Percentiles rank a stretch among this genome's conserved stretches.
phyloP scores from a whole-genome alignment of 2,797 vertebrate genomes.

The Hephaestus fuliginosus region DNA sequence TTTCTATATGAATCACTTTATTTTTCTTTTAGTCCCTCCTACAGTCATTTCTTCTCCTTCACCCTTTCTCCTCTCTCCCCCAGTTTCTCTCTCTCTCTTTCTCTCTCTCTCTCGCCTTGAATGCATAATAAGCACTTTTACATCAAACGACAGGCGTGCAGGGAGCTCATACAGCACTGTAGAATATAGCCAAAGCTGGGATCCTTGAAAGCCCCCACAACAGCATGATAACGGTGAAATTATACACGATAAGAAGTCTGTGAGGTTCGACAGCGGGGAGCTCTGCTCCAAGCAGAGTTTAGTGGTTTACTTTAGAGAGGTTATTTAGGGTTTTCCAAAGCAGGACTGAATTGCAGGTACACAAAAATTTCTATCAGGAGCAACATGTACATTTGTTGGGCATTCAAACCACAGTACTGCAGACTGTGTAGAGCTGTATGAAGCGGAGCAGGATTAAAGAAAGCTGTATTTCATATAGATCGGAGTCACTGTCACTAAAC shows the following conservation, averaged over 20 bases:
- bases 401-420: conserved; percentile 3
- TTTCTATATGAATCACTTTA: conserved; percentile 13
- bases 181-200: conserved; percentile 32
- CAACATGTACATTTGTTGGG: not conserved
- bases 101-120: not conserved
- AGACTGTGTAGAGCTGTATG: not conserved
- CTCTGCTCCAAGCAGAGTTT: conserved; percentile 11
- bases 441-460: conserved; percentile 1
- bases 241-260: conserved; percentile 3
- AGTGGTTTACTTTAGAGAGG: conserved; percentile 23
- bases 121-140: conserved; percentile 48
- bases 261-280: conserved; percentile 4
- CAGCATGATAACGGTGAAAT: conserved; percentile 33
- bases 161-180: conserved; percentile 39
- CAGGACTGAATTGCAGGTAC: conserved; percentile 10
- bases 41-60: not conserved
- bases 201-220: conserved; percentile 50
- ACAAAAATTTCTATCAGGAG: conserved; percentile 17
- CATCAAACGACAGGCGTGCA: conserved; percentile 47
- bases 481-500: not conserved
- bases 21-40: conserved; percentile 1
- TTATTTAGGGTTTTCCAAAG: conserved; percentile 40
- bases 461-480: not conserved
- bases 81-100: not conserved
- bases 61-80: not conserved